phyloP scores from a whole-genome alignment of 2,888 invertebrate genomes.

The Lycia hirtaria region DNA sequence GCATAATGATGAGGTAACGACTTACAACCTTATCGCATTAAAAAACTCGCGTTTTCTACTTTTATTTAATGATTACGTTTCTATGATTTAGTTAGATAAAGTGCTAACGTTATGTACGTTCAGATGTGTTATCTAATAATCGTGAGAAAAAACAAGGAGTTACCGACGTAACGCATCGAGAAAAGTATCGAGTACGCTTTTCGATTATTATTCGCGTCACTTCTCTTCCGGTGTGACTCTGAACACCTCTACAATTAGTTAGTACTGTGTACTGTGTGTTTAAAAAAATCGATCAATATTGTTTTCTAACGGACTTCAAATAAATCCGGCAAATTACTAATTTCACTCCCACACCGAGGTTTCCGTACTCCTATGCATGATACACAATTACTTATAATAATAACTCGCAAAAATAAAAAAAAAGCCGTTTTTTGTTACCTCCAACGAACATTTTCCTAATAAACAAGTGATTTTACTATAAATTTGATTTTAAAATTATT shows the following conservation, averaged over 20 bases:
- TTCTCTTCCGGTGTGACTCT: constrained; percentile 43
- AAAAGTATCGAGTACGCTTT: constrained; percentile 42
- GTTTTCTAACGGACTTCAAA: no score
- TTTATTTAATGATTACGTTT: not conserved
- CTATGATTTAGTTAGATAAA: not conserved
- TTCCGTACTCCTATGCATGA: no score
- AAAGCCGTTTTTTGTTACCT: no score
- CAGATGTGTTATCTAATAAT: constrained; percentile 52
- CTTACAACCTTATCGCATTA: constrained; percentile 11
- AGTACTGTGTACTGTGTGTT: not conserved
- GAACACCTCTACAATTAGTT: constrained; percentile 8
- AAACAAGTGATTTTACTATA: no score
- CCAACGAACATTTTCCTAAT: no score
- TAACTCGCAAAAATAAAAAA: no score
- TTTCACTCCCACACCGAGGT: no score
- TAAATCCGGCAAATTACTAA: no score
- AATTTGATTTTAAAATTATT: no score
- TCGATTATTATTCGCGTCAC: constrained; percentile 41
- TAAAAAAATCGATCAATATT: not conserved
- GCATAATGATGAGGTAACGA: not conserved
- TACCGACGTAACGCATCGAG: constrained; percentile 49
- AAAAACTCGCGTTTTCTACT: not conserved
- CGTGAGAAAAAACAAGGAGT: constrained; percentile 61
- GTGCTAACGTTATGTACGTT: constrained; percentile 9
- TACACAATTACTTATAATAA: no score